Conservation (phyloP, 1,140 invertebrate species). For the Drosophila sulfurigaster region DNA sequence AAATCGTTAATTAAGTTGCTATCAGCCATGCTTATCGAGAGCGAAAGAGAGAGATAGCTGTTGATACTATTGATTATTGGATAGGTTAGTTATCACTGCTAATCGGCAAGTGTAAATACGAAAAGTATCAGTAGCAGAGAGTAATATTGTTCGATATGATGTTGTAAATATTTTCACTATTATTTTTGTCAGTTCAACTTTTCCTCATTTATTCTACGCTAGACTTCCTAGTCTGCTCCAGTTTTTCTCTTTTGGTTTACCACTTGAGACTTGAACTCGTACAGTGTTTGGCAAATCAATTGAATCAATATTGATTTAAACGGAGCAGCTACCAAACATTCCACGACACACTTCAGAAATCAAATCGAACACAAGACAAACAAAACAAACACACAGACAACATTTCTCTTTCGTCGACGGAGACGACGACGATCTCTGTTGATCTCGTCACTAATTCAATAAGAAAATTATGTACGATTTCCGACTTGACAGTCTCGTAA, state of each 20-base stretch:
- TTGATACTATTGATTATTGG: constrained; percentile 12
- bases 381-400: constrained; percentile 46
- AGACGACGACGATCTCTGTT: constrained; percentile 21
- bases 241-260: constrained; percentile 5
- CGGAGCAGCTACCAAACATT: constrained; percentile 71
- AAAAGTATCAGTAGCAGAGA: constrained; percentile 17
- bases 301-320: constrained; percentile 74
- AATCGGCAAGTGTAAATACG: constrained; percentile 19
- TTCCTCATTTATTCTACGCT: background rate
- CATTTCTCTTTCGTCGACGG: constrained; percentile 13
- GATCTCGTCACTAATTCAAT: constrained; percentile 62
- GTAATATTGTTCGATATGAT: background rate
- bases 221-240: constrained; percentile 26
- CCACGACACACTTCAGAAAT: constrained; percentile 78
- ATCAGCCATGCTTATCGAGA: constrained; percentile 33
- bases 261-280: constrained; percentile 24
- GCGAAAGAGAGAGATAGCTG: background rate
- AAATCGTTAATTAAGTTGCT: constrained; percentile 41
- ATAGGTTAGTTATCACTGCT: constrained; percentile 45
- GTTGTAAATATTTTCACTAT: background rate
- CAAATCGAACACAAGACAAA: constrained; percentile 72
- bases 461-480: constrained; percentile 80
- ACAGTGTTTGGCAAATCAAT: constrained; percentile 74
- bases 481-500: constrained; percentile 47
- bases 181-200: background rate